A percentile compares a stretch with the other conserved stretches of the same genome.
Evolutionary conservation across 1,140 invertebrate species (phyloP).

Genomic region (Dendroctonus valens): DNA sequence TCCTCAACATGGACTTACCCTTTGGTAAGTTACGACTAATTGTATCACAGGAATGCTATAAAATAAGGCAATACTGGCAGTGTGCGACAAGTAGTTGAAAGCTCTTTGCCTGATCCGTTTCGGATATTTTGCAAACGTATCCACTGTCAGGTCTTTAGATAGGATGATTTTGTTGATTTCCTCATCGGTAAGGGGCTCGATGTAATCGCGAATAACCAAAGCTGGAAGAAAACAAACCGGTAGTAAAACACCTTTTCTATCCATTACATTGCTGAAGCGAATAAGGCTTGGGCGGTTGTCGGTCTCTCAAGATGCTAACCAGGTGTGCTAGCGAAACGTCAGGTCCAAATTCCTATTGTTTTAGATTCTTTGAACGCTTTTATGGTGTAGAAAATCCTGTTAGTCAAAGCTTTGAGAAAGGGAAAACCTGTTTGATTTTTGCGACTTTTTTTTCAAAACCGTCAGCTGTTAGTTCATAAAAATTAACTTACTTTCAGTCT

Average conservation of each 20-base stretch:
- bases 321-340: too few species aligned
- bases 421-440: too few species aligned
- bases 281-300: too few species aligned
- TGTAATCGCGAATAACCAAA: constrained; percentile 11
- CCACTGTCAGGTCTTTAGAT: constrained; percentile 66
- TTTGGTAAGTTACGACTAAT: constrained; percentile 82
- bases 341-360: too few species aligned
- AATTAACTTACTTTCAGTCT: constrained; percentile 15
- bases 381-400: too few species aligned
- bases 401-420: too few species aligned
- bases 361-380: too few species aligned
- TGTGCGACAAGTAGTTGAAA: constrained; percentile 74
- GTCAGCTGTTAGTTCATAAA: too few species aligned
- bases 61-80: constrained; percentile 81
- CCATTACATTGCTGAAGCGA: too few species aligned
- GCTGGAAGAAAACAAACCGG: constrained; percentile 13
- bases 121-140: constrained; percentile 68
- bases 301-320: too few species aligned
- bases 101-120: constrained; percentile 66
- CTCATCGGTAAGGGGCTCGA: constrained; percentile 57
- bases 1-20: constrained; percentile 51
- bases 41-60: constrained; percentile 87
- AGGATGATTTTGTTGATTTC: constrained; percentile 67
- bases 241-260: too few species aligned
- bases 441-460: too few species aligned